These are phyloP conservation scores for Phyllostomus discolor DNA, from an alignment of 2,113 vertebrate species.

Conservation along the genomic window DNA sequence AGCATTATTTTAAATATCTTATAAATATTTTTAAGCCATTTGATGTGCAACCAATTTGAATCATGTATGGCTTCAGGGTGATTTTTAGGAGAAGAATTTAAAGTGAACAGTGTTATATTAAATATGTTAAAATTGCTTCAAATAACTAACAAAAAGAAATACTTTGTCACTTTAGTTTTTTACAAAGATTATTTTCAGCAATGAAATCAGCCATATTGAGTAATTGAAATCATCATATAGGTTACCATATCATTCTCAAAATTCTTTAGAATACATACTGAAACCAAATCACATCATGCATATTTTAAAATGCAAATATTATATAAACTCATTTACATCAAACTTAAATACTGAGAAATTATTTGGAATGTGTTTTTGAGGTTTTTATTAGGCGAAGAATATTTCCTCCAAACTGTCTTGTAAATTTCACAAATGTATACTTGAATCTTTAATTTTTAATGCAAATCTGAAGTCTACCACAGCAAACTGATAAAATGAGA, in stretches of 20 bases:
- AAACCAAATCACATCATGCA: neutral
- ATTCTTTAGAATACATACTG: neutral
- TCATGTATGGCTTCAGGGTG: neutral
- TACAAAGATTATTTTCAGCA: neutral
- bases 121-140: neutral
- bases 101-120: neutral
- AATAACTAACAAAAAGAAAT: neutral
- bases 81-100: neutral
- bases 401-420: neutral
- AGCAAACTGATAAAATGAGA: neutral
- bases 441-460: neutral
- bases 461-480: neutral
- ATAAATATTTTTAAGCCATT: neutral
- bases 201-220: neutral
- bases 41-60: neutral
- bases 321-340: neutral
- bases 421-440: neutral
- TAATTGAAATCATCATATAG: neutral
- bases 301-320: neutral
- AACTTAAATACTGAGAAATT: neutral
- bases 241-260: neutral
- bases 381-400: neutral
- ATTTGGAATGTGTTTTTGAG: neutral
- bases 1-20: slow-evolving; percentile 29
- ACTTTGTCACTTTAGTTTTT: neutral